Percentiles rank a stretch among this genome's conserved stretches.
Conservation (phyloP, 2,113 vertebrate genomes). For the Nothocercus nigrocapillus region DNA sequence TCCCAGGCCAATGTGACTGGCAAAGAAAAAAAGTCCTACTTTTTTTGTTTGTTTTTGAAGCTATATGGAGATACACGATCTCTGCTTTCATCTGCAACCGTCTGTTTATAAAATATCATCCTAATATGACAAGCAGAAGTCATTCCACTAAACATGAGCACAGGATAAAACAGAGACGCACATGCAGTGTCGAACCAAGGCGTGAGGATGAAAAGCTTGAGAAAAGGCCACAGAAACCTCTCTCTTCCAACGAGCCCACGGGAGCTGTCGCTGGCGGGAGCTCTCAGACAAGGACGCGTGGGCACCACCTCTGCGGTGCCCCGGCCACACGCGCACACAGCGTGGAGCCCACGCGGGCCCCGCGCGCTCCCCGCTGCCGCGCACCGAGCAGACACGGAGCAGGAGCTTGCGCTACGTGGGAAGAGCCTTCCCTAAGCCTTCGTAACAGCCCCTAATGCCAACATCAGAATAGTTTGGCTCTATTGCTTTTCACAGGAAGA, state of each 20-base stretch:
- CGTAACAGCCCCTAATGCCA: background rate
- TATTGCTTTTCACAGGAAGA: background rate
- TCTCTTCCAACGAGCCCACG: background rate
- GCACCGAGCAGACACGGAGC: background rate
- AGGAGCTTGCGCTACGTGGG: background rate
- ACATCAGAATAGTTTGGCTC: background rate
- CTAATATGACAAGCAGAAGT: background rate
- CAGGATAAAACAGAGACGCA: background rate
- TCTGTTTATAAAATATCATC: background rate
- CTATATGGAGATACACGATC: background rate
- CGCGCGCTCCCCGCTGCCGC: background rate
- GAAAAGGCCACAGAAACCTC: background rate
- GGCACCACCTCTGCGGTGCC: background rate
- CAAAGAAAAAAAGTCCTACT: background rate
- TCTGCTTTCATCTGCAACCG: background rate
- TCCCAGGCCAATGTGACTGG: background rate
- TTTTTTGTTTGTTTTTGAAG: background rate
- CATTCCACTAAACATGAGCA: background rate
- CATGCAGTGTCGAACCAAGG: background rate
- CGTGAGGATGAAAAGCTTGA: background rate
- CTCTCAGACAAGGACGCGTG: rapidly evolving
- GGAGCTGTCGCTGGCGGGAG: background rate
- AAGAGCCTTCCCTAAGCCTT: background rate
- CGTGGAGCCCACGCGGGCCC: background rate
- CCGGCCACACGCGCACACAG: rapidly evolving